Base-by-base conservation (phyloP, 2,888 invertebrate genomes). In the Spicauda simplicius region DNA sequence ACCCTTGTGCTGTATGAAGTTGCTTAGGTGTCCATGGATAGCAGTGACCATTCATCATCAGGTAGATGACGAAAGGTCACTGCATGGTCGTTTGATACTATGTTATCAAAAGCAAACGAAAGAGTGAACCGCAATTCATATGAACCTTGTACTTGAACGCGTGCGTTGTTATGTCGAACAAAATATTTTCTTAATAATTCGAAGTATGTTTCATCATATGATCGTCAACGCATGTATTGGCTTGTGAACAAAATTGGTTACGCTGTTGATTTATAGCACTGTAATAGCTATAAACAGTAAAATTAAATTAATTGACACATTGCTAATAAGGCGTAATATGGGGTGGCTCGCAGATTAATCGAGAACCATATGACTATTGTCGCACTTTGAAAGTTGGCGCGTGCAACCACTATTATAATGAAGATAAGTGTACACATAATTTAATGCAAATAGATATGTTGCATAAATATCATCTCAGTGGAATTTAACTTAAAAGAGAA, bases 361-460 rank as follows among this genome's bases (percentile, higher is more conserved):
- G 60, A 19, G 56, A 53, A 69, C 69, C 50, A 18, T 50, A 50
- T 53, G 65, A 62, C 64, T 62, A 70, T 48, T 55, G 41, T 62
- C 54, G 20, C 14, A 57, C 50, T 64, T 50, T 33, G 48, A 69
- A 56, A 69, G 65, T 72, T 72, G 71, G 72, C 71, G 63, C 70
- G 25, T n/a, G 64, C 20, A 53, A 41, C 19, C 37, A 25, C 19
- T 37, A 61, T 41, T 20, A 64, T 55, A 62, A 59, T 62, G 57
- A 55, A 16, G 16, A 45, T 45, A n/a, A 45, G 45, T 45, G 12
- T 4, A n/a, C 6, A 8, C 45, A 45, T 45, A 45, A 45, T 48
- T 25, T 10, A 18, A 50, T 50, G 18, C 50, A 50, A 4, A n/a
- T 50, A 48, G 16, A 7, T 16, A 7, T 16, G 48, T 7, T 48